Conservation (phyloP, 2,797 vertebrate species). For the Falco biarmicus region DNA sequence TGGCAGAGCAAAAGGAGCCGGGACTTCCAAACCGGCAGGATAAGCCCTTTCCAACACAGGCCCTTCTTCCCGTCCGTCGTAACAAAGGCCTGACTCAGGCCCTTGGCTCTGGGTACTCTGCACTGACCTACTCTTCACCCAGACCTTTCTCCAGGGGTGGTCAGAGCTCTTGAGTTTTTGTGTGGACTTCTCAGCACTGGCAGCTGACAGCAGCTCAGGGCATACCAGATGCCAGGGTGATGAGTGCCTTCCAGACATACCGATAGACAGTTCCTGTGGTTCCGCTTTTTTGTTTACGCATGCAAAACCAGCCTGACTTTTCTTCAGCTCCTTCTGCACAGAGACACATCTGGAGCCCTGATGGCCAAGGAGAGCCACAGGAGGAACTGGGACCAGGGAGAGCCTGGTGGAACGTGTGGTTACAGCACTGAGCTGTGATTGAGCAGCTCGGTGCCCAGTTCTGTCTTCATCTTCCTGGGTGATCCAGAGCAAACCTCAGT, state of each 20-base stretch:
- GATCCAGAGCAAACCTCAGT: neutral
- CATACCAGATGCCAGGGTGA: neutral
- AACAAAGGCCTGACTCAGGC: neutral
- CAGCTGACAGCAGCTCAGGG: neutral
- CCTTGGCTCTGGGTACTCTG: neutral
- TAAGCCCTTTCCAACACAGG: neutral
- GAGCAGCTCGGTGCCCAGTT: neutral
- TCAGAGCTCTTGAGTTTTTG: neutral
- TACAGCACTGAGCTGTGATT: neutral
- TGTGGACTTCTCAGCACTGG: neutral
- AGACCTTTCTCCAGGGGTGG: neutral
- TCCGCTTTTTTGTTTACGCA: neutral
- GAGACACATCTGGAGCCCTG: neutral
- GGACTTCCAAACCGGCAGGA: neutral
- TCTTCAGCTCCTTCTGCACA: neutral
- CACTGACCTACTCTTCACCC: neutral
- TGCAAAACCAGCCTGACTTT: neutral
- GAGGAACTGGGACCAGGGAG: neutral
- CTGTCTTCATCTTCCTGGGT: neutral
- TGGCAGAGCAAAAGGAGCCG: neutral
- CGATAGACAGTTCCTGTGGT: neutral
- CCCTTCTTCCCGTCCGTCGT: neutral
- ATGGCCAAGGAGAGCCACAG: neutral
- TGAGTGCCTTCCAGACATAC: neutral
- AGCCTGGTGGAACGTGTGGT: rapidly evolving